Evolutionary conservation across 1,140 invertebrate species (phyloP).

Genomic region (Ceratosolen solmsi): DNA sequence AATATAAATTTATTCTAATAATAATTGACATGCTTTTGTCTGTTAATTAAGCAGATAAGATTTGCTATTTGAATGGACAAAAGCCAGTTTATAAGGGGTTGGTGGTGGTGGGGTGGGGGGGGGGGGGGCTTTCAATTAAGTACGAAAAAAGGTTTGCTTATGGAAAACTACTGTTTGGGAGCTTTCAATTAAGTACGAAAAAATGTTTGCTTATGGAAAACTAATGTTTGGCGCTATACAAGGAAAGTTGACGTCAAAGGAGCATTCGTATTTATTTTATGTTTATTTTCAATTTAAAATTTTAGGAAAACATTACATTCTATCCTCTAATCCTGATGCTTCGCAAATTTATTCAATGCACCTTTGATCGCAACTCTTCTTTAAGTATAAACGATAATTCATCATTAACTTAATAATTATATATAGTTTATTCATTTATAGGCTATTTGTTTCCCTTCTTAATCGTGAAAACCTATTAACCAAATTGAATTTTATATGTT

Average conservation of each 20-base stretch:
- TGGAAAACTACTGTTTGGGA: neutral
- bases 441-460: too few relatives aligned
- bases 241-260: neutral
- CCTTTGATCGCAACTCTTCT: neutral
- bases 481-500: too few relatives aligned
- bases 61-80: neutral
- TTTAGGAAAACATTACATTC: neutral
- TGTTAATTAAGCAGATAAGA: neutral
- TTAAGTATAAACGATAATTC: too few relatives aligned
- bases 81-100: neutral
- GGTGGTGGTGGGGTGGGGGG: too few relatives aligned
- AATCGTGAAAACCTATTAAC: too few relatives aligned
- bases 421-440: too few relatives aligned
- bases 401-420: too few relatives aligned
- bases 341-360: neutral
- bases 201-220: neutral
- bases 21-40: conserved; percentile 1
- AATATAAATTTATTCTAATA: neutral
- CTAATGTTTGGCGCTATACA: neutral
- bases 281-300: neutral
- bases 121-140: neutral
- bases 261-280: neutral
- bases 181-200: neutral
- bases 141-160: neutral
- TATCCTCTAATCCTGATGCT: neutral